Evolutionary conservation across 2,797 vertebrate species (phyloP), one percentile per base, ranked within the genome.

Genomic region (Acestrorhynchus altus): DNA sequence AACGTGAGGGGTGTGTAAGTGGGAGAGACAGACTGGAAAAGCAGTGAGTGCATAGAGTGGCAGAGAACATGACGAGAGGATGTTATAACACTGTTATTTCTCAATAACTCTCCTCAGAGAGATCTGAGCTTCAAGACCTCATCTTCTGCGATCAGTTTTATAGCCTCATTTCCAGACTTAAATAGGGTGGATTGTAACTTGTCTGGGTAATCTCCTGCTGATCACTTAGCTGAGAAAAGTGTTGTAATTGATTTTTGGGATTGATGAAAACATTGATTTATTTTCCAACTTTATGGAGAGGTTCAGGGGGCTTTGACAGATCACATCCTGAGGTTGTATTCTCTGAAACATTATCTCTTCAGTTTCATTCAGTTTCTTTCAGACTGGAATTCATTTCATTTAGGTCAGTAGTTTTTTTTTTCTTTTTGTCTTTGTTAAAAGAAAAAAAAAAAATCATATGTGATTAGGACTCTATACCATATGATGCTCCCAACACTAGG

Each of bases 181-280:
- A n/a, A n/a, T n/a, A 4, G 15, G 7, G 18, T 9, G 16, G 42
- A 16, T 47, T 15, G 47, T 31, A 10, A 68, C 65, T 49, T 4
- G 8, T 31, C 24, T 18, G 16, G 18, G 20, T 0, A 28, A 22
- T n/a, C 26, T 35, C 66, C 44, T 16, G 4, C 28, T 12, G 6
- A 42, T 10, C 12, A 49, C 63, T 28, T 10, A 26, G n/a, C 20
- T 26, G 22, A 66, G 46, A 42, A 46, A 26, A 60, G 28, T 59
- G 52, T 56, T 8, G 16, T 60, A 49, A 69, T 51, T 60, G 42
- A 77, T 77, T 69, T 69, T 77, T 52, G 24, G 20, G 66, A 61
- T 61, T 61, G 56, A 51, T 61, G 56, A 51, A 46, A 61, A 39
- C 57, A 77, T 61, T 61, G 75, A 77, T 77, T 77, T 70, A 66